phyloP scores from a whole-genome alignment of 2,888 invertebrate genomes.

The Molorchus minor region DNA sequence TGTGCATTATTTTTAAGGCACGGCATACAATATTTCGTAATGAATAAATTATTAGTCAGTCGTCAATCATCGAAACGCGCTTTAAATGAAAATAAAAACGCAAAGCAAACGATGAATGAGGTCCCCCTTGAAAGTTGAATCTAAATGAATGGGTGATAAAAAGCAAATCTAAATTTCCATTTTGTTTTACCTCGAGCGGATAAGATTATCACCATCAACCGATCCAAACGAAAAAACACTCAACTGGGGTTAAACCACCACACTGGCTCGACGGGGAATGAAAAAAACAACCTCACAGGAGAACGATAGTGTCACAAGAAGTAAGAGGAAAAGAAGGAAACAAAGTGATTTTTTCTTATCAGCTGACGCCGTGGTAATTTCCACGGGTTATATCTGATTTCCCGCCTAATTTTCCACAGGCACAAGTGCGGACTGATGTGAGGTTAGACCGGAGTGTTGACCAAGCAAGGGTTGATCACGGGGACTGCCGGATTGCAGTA shows the following conservation, averaged over 20 bases:
- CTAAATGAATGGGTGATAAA: no score
- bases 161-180: no score
- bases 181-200: background rate
- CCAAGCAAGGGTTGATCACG: conserved; percentile 48
- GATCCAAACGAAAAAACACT: background rate
- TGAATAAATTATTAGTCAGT: no score
- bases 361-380: background rate
- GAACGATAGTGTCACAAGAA: conserved; percentile 23
- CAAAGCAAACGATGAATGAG: no score
- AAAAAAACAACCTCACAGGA: conserved; percentile 15
- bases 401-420: conserved; percentile 23
- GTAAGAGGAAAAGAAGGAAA: conserved; percentile 4
- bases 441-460: conserved; percentile 45
- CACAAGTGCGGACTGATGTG: conserved; percentile 28
- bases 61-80: no score
- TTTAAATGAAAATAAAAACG: no score
- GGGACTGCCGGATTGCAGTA: conserved; percentile 56
- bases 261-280: conserved; percentile 8
- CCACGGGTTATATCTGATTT: background rate
- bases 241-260: background rate
- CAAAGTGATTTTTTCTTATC: no score
- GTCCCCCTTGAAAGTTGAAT: no score
- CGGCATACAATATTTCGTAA: no score
- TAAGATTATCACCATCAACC: background rate
- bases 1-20: no score